phyloP scores from a whole-genome alignment of 2,888 invertebrate species.

The Acronicta psi region DNA sequence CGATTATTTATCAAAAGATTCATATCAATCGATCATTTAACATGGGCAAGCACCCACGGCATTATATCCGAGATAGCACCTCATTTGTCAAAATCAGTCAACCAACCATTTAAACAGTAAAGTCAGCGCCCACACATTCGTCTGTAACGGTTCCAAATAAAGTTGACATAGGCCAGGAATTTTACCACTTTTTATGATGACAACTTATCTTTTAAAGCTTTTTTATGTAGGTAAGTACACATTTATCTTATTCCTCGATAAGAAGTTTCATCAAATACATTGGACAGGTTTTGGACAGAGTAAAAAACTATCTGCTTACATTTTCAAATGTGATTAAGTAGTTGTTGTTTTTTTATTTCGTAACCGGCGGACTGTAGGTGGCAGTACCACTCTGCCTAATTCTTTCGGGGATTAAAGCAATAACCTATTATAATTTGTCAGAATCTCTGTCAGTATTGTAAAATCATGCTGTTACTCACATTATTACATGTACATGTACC shows the following conservation, averaged over 20 bases:
- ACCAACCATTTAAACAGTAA: neutral
- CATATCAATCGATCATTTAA: neutral
- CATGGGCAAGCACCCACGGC: neutral
- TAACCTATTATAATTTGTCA: no score
- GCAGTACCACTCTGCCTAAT: no score
- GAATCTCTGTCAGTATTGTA: no score
- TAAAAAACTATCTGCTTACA: neutral
- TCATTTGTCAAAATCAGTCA: slow-evolving; percentile 3
- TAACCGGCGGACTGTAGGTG: no score
- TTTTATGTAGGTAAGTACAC: neutral
- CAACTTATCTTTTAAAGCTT: neutral
- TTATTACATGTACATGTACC: no score
- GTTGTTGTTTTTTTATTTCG: no score
- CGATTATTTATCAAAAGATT: neutral
- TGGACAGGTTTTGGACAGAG: slow-evolving; percentile 16
- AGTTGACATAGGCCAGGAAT: neutral
- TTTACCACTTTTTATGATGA: neutral
- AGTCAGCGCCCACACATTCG: neutral
- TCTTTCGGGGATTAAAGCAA: no score
- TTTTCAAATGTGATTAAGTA: no score
- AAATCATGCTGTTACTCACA: no score
- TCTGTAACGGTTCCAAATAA: neutral
- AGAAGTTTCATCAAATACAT: slow-evolving; percentile 2
- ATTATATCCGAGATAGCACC: no score
- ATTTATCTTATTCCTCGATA: slow-evolving; percentile 15